A percentile compares a stretch with the other conserved stretches of the same genome.
Evolutionary conservation across 2,113 vertebrate genomes (phyloP).

Genomic region (Microtus ochrogaster): DNA sequence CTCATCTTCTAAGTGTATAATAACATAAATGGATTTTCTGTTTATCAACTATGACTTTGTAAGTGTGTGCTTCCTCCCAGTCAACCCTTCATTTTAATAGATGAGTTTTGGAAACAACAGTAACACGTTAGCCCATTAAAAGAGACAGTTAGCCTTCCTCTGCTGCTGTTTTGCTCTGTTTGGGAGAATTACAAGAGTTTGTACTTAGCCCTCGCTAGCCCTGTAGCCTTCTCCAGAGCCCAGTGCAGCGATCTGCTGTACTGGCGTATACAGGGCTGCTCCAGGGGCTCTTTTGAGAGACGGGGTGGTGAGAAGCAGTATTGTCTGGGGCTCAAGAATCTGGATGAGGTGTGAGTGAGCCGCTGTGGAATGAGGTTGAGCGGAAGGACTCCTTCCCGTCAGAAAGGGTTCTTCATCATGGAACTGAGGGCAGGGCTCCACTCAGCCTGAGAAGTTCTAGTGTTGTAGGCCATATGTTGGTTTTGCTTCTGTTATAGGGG

Average conservation of each 20-base stretch:
- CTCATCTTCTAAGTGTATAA: conserved; percentile 78
- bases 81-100: conserved; percentile 56
- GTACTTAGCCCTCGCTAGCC: not conserved
- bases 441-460: not conserved
- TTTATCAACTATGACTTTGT: conserved; percentile 66
- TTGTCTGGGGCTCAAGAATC: not conserved
- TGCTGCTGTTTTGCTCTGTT: conserved; percentile 29
- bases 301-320: not conserved
- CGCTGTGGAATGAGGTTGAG: no score
- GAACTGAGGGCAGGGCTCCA: not conserved
- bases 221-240: not conserved
- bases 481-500: not conserved
- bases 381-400: no score
- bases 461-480: not conserved
- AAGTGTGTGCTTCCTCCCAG: conserved; percentile 54
- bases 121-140: conserved; percentile 49
- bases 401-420: not conserved
- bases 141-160: conserved; percentile 40
- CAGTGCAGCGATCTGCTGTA: not conserved
- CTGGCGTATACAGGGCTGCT: not conserved
- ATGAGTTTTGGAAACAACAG: conserved; percentile 59
- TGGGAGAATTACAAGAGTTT: not conserved
- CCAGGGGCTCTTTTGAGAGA: not conserved
- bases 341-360: not conserved
- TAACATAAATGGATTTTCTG: conserved; percentile 74